Evolutionary conservation across 2,797 vertebrate species (phyloP), one percentile per base, ranked within the genome.

Genomic region (Lycodopsis pacificus): DNA sequence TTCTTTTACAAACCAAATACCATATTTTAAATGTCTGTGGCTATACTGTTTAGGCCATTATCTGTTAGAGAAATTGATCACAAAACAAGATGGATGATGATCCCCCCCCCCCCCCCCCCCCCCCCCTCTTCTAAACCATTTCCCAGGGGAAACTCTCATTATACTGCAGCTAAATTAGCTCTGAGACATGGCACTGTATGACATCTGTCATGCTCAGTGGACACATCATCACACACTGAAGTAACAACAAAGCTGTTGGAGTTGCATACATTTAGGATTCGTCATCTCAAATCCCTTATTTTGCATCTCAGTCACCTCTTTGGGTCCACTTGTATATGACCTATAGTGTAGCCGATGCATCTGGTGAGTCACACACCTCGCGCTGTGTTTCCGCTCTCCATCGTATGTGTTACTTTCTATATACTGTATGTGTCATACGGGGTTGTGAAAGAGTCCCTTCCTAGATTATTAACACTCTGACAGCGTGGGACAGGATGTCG

Each of bases 401-500:
- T 46, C 34, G 58, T 73, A 12, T 59, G 7, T 70, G 22, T 4
- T 44, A 59, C 51, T 57, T 46, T 69, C 27, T 10, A 0, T 25
- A 49, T 7, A 5, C 30, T 32, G 32, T 22, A 56, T 30, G 30
- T 79, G 75, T 70, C 38, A 76, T 53, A 76, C 30, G 71, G 58
- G n/a, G 6, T 1, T 75, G 22, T 75, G 34, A 71, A 69, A 67
- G 17, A 73, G 13, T 42, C 64, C 59, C 74, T 51, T 64, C 13
- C 5, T 34, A n/a, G 14, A 48, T 38, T 38, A 30, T 61, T n/a
- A 46, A 10, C 4, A 1, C 58, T 40, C 40, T 62, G 65, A 32
- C 65, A 25, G 2, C 25, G 76, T 67, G 58, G 65, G 63, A 86
- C 73, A 86, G 79, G 82, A 83, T 79, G 83, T 83, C 57, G n/a